A percentile compares a stretch with the other conserved stretches of the same genome.
Evolutionary conservation across 2,797 vertebrate species (phyloP).

Genomic region (Dendrocincla fuliginosa): DNA sequence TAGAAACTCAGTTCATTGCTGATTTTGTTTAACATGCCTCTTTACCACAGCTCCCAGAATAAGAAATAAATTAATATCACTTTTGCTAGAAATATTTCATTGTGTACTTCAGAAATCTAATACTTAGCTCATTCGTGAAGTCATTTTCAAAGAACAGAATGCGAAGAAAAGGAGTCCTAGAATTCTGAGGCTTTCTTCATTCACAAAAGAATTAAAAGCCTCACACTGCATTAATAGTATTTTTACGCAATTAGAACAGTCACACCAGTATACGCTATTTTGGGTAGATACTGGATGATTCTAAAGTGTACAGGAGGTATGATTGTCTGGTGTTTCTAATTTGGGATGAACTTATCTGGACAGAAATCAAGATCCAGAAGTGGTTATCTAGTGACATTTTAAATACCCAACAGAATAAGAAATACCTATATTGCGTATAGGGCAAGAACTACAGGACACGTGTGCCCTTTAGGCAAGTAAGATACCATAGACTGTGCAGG

Average conservation of each 20-base stretch:
- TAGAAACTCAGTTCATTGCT: background rate
- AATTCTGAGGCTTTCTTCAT: background rate
- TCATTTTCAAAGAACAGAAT: background rate
- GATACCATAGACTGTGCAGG: background rate
- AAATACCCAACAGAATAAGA: background rate
- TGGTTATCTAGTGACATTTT: background rate
- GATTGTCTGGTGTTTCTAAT: background rate
- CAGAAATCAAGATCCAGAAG: background rate
- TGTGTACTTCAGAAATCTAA: background rate
- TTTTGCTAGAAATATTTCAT: background rate
- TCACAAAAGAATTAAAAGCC: background rate
- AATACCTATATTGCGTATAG: background rate
- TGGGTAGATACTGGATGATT: background rate
- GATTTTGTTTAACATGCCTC: background rate
- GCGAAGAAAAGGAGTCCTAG: background rate
- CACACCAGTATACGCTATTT: background rate
- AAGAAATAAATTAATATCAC: background rate
- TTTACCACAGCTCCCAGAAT: background rate
- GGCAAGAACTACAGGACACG: background rate
- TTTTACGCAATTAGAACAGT: background rate
- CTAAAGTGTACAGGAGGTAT: background rate
- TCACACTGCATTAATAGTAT: background rate
- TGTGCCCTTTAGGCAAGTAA: background rate
- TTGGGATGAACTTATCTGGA: background rate
- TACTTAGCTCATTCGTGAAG: background rate